These are phyloP conservation scores for Conger conger DNA, from an alignment of 2,113 vertebrate species.

Conservation along the genomic window DNA sequence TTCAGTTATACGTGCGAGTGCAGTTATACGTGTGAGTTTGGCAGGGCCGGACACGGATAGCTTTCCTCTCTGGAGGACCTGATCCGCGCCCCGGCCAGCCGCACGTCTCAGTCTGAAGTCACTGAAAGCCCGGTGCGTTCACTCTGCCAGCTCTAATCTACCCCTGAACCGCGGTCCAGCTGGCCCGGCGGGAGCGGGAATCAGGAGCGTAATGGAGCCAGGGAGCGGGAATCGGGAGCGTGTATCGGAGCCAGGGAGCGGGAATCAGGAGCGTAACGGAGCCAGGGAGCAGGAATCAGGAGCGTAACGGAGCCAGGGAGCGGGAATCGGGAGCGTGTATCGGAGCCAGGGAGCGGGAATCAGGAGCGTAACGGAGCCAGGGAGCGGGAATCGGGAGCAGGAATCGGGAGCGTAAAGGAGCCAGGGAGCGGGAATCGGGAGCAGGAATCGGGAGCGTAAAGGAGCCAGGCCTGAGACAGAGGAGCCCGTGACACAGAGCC, in stretches of 20 bases:
- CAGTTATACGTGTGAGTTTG: not conserved
- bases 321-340: not conserved
- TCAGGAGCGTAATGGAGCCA: no score
- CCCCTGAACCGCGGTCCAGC: not conserved
- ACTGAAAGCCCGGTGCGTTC: not conserved
- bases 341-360: no score
- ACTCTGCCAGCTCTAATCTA: constrained; percentile 7
- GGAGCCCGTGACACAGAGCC: not conserved
- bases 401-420: not conserved
- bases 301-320: no score
- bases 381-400: not conserved
- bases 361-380: no score
- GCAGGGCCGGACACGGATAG: not conserved
- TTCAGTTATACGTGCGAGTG: no score
- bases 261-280: no score
- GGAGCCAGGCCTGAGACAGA: not conserved
- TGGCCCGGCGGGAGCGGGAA: not conserved
- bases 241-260: not conserved
- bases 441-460: not conserved
- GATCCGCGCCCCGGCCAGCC: not conserved
- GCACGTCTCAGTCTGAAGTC: not conserved
- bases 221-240: not conserved
- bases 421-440: no score
- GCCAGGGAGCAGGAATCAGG: no score
- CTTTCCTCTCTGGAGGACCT: not conserved